Percentiles rank a stretch among this genome's conserved stretches.
phyloP scores from a whole-genome alignment of 2,113 vertebrate genomes.

The Microtus ochrogaster region DNA sequence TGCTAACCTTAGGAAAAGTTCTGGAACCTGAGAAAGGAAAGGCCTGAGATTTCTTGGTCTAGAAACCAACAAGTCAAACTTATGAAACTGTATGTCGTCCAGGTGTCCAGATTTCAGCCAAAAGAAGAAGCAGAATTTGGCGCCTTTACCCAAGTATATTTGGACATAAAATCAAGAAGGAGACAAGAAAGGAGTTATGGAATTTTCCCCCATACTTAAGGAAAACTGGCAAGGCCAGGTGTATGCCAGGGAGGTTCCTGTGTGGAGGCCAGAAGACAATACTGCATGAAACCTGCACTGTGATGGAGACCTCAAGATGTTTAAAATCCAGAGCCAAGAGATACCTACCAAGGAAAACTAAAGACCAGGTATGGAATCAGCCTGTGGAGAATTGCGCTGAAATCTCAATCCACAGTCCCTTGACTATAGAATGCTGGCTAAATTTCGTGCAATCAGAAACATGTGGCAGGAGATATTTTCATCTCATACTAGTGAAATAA shows the following conservation, averaged over 20 bases:
- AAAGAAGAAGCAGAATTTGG: not conserved
- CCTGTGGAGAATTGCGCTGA: not conserved
- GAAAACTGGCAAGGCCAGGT: not conserved
- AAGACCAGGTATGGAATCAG: too few species aligned
- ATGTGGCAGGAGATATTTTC: not conserved
- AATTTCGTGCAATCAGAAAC: not conserved
- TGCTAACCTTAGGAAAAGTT: not conserved
- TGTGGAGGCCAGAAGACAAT: not conserved
- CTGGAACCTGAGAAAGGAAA: not conserved
- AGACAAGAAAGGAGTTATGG: not conserved
- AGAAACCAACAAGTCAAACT: not conserved
- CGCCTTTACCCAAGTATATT: not conserved
- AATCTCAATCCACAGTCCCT: not conserved
- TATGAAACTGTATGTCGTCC: not conserved
- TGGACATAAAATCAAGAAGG: not conserved
- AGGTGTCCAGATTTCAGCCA: not conserved
- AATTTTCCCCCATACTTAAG: not conserved
- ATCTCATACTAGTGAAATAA: not conserved
- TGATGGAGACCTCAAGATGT: not conserved
- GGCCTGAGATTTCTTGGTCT: not conserved
- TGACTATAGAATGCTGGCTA: not conserved
- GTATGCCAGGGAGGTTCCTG: rapidly evolving
- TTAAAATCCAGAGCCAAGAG: not conserved
- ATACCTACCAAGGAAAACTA: not conserved
- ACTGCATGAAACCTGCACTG: not conserved